Evolutionary conservation across 2,113 vertebrate species (phyloP).

Genomic region (Zootoca vivipara): DNA sequence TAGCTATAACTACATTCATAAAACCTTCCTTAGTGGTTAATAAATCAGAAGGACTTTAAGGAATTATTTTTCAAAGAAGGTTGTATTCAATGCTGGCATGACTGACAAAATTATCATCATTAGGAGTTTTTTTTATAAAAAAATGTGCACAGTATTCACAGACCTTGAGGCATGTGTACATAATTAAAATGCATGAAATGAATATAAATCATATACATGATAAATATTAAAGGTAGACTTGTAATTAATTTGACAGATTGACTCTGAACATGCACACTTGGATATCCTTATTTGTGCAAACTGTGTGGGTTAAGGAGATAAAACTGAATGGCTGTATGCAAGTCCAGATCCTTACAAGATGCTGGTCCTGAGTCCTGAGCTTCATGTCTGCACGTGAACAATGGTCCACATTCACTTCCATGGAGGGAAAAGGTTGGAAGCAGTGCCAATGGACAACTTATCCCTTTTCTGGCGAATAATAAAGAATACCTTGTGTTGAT

Average conservation of each 20-base stretch:
- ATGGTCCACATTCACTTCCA: neutral
- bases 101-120: neutral
- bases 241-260: constrained; percentile 25
- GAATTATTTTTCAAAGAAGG: too few relatives aligned
- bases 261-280: neutral
- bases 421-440: neutral
- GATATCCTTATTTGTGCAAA: neutral
- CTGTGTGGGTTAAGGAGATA: neutral
- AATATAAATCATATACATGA: constrained; percentile 25
- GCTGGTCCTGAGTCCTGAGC: neutral
- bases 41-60: neutral
- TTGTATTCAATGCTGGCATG: constrained; percentile 1
- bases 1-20: constrained; percentile 48
- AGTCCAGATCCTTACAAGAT: neutral
- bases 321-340: neutral
- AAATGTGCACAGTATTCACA: constrained; percentile 1
- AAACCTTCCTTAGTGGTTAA: constrained; percentile 31
- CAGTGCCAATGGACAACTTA: neutral
- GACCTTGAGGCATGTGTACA: constrained; percentile 11
- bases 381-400: neutral
- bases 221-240: constrained; percentile 19
- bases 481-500: neutral
- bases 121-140: neutral
- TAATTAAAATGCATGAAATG: constrained; percentile 26
- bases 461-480: neutral